Conservation (phyloP, 2,113 vertebrate genomes). For the Pristiophorus japonicus region DNA sequence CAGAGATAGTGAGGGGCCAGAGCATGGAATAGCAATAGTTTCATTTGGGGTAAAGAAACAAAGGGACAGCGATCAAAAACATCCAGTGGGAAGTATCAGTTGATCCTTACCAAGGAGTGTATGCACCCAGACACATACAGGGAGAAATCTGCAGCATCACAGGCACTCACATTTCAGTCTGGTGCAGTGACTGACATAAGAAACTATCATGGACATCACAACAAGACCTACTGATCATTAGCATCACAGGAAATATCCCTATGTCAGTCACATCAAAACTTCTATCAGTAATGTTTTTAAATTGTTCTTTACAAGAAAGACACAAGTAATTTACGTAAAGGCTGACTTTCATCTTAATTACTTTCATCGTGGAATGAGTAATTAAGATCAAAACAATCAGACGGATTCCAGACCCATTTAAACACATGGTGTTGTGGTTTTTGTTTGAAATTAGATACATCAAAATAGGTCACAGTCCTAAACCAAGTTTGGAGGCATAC, state of each 20-base stretch:
- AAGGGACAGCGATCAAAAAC: neutral
- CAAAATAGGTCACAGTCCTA: neutral
- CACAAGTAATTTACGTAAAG: neutral
- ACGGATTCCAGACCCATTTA: neutral
- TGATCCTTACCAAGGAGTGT: neutral
- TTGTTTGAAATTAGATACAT: neutral
- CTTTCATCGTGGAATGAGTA: neutral
- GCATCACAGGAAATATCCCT: neutral
- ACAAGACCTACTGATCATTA: neutral
- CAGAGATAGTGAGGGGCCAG: too few relatives aligned
- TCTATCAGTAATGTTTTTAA: neutral
- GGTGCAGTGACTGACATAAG: neutral
- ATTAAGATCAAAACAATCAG: neutral
- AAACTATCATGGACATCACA: neutral
- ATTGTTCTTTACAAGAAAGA: neutral
- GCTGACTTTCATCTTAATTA: neutral
- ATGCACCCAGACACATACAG: neutral
- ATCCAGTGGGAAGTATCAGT: neutral
- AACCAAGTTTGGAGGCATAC: neutral
- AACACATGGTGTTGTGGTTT: neutral
- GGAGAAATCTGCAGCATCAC: neutral
- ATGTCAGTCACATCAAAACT: neutral
- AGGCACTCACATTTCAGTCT: neutral
- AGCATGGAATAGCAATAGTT: neutral
- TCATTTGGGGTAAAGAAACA: neutral